These are phyloP conservation scores for Oxytorus armatus DNA, from an alignment of 2,888 invertebrate species.

Conservation along the genomic window DNA sequence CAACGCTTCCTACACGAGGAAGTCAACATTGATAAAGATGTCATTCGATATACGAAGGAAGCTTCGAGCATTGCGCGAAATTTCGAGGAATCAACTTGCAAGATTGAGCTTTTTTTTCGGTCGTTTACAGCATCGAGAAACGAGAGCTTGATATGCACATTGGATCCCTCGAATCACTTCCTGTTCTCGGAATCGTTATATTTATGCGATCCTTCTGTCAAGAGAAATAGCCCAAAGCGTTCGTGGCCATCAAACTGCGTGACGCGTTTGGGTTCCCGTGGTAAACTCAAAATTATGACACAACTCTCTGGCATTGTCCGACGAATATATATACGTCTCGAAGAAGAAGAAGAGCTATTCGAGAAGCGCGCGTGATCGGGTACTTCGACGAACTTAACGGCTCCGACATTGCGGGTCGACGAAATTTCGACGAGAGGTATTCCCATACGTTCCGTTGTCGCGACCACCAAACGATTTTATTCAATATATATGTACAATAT, in stretches of 20 bases:
- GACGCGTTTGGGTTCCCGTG: not conserved
- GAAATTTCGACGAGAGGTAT: conserved; percentile 44
- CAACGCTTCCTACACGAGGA: too few relatives aligned
- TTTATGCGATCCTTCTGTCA: not conserved
- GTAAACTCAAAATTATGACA: conserved; percentile 38
- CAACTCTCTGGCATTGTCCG: not conserved
- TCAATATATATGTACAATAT: conserved; percentile 34
- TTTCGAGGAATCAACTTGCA: too few relatives aligned
- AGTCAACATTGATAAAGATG: too few relatives aligned
- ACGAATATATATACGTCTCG: not conserved
- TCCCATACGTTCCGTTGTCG: conserved; percentile 44
- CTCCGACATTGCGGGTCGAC: conserved; percentile 44
- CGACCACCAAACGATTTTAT: conserved; percentile 56
- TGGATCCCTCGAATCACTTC: too few relatives aligned
- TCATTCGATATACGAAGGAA: too few relatives aligned
- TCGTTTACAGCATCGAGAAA: too few relatives aligned
- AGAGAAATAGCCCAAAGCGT: not conserved
- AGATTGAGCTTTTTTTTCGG: too few relatives aligned
- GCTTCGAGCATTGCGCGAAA: too few relatives aligned
- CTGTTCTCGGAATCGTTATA: not conserved
- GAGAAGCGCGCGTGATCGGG: conserved; percentile 51
- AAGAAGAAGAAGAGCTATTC: conserved; percentile 61
- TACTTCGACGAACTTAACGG: conserved; percentile 62
- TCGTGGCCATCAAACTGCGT: conserved; percentile 18
- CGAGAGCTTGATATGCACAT: too few relatives aligned